These are phyloP conservation scores for Macaria notata DNA, from an alignment of 2,888 invertebrate genomes.

Conservation along the genomic window DNA sequence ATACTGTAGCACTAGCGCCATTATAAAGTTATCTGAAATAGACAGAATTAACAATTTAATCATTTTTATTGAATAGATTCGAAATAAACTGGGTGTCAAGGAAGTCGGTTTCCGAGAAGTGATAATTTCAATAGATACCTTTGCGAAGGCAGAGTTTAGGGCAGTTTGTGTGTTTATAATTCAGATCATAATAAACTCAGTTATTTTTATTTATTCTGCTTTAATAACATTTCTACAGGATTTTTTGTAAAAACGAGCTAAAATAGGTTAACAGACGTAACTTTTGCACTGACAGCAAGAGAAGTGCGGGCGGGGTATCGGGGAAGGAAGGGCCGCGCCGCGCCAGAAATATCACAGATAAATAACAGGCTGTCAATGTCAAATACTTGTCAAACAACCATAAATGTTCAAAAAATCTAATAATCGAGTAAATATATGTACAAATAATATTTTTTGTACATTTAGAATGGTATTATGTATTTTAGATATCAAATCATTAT, in stretches of 20 bases:
- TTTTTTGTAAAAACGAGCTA: conserved; percentile 19
- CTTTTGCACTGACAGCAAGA: conserved; percentile 33
- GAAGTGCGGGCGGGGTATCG: not conserved
- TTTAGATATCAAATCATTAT: no score
- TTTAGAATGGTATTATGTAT: no score
- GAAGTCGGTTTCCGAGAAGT: conserved; percentile 17
- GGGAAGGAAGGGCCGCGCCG: not conserved
- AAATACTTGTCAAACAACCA: no score
- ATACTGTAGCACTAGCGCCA: conserved; percentile 92
- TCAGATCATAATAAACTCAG: conserved; percentile 9
- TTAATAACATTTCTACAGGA: conserved; percentile 11
- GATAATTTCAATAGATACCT: conserved; percentile 11
- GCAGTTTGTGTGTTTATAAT: conserved; percentile 1
- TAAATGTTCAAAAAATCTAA: no score
- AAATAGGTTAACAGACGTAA: conserved; percentile 44
- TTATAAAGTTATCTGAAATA: conserved; percentile 58
- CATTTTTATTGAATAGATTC: conserved; percentile 38
- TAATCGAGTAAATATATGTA: no score
- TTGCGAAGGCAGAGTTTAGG: not conserved
- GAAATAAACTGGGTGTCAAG: conserved; percentile 36
- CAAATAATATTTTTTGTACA: no score
- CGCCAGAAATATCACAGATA: no score
- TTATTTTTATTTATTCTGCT: not conserved
- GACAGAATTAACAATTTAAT: conserved; percentile 12
- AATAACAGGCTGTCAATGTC: no score